A percentile compares a stretch with the other conserved stretches of the same genome.
Conservation (phyloP, 2,888 invertebrate genomes). For the Gymnosoma rotundatum region DNA sequence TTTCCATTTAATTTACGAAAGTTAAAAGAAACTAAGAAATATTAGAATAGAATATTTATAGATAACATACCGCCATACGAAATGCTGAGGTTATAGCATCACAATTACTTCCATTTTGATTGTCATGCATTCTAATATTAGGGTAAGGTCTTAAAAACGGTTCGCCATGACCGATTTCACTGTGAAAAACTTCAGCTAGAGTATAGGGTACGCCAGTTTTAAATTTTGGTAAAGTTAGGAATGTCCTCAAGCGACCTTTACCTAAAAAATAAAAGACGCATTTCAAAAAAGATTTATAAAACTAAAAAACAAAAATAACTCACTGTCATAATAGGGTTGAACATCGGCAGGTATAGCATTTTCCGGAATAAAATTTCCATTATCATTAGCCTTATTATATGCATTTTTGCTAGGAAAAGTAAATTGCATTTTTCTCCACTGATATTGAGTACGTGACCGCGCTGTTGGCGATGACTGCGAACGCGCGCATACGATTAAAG, state of each 20-base stretch:
- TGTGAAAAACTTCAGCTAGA: constrained; percentile 84
- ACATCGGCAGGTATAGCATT: constrained; percentile 84
- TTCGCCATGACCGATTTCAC: no score
- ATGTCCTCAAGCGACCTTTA: no score
- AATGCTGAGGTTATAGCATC: constrained; percentile 89
- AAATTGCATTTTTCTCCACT: no score
- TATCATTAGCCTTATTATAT: no score
- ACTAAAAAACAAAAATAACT: constrained; percentile 40
- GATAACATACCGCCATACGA: constrained; percentile 86
- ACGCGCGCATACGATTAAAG: neutral
- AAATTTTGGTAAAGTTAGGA: constrained; percentile 89
- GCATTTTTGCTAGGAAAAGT: no score
- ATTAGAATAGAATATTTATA: neutral
- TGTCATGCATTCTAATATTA: constrained; percentile 85
- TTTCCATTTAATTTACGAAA: no score
- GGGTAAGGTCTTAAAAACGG: constrained; percentile 86
- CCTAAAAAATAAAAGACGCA: constrained; percentile 72
- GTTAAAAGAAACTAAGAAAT: no score
- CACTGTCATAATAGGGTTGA: constrained; percentile 73
- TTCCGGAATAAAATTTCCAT: no score
- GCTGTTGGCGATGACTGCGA: no score
- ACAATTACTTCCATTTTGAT: constrained; percentile 84
- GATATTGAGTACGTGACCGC: no score
- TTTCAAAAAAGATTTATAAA: neutral
- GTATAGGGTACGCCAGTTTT: constrained; percentile 88